Base-by-base conservation (phyloP, 92 coral and sea anemone genomes). In the Zoanthus gigantus region DNA sequence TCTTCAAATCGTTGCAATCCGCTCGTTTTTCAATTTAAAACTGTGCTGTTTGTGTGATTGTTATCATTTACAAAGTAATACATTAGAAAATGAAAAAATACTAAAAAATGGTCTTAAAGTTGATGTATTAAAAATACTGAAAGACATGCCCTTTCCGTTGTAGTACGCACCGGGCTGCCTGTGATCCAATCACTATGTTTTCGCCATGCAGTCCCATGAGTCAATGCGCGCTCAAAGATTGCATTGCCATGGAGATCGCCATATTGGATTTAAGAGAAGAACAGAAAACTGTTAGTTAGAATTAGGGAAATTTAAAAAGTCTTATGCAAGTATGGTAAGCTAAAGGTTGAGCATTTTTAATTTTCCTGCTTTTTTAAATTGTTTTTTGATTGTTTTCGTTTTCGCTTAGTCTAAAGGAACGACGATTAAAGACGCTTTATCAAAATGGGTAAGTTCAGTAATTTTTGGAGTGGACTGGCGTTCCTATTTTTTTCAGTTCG, bases 371-470 rank as follows among this genome's bases (percentile, higher is more conserved):
- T 9, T 45, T 83, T 16, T 50, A 32, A 7, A 18, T 76, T 46
- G 31, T 73, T 6, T 50, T 23, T 47, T 9, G 29, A 31, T 73
- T 50, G 73, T 52, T 65, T 77, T 12, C 60, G 1, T 46, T 80
- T 30, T 46, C 58, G 14, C 63, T 45, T 66, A 94, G 98, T 94
- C 96, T 11, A 97, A 97, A 84, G 99, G 98, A 74, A 97, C 99
- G 47, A 97, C 99, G 47, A 97, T 97, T 84, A 97, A 97, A 86
- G 99, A 97, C 87, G 99, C 99, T 8, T 89, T 97, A 52, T 88
- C 96, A 18, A 83, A 83, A 86, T 97, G 98, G 99, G 99, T 95
- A 83, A 91, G 98, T 85, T 6, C 9, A 9, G 12, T 17, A 63
- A 6, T 60, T 63, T 63, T n/a, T 17, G 69, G 6, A 16, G 23